Base-by-base conservation (phyloP, 2,113 vertebrate species). In the Triplophysa tibetana region DNA sequence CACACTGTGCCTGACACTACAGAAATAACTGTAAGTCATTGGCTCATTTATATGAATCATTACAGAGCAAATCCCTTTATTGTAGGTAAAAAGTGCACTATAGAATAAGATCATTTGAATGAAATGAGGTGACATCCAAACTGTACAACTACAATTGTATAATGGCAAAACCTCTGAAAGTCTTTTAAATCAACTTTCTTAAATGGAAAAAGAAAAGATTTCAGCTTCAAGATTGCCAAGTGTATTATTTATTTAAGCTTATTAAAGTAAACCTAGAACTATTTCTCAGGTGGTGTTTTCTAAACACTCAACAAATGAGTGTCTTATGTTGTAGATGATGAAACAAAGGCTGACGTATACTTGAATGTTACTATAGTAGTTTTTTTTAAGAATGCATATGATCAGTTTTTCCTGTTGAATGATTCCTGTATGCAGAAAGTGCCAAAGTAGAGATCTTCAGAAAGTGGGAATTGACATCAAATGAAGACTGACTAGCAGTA, bases 201-300 rank as follows among this genome's bases (percentile, higher is more conserved):
- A 16, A 16, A 58, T 21, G 17, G 16, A 52, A 16, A 14, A 72
- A 52, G 33, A 13, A 9, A 70, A 33, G 4, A 58, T 14, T 70
- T 72, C 24, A 24, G 50, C 62, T 43, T 16, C 14, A 29, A 60
- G 58, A 68, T 81, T 81, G 61, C 52, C 68, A 65, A n/a, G 48
- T 58, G 29, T 76, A 75, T 65, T 19, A 82, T 52, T 70, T 81
- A 78, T 75, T 67, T 19, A 81, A 68, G 54, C 70, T 33, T 21
- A 81, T 21, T 75, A 58, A 79, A 56, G 10, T 75, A 58, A 82
- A 63, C 66, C 69, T 81, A 79, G 78, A 76, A 70, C 26, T 81
- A 60, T 82, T 82, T 79, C 80, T 84, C 76, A 75, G 70, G 83
- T 82, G 62, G 77, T 75, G 21, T 77, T 84, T 77, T 29, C 26